A percentile compares a stretch with the other conserved stretches of the same genome.
Conservation (phyloP, 2,113 vertebrate genomes). For the Nerophis lumbriciformis region DNA sequence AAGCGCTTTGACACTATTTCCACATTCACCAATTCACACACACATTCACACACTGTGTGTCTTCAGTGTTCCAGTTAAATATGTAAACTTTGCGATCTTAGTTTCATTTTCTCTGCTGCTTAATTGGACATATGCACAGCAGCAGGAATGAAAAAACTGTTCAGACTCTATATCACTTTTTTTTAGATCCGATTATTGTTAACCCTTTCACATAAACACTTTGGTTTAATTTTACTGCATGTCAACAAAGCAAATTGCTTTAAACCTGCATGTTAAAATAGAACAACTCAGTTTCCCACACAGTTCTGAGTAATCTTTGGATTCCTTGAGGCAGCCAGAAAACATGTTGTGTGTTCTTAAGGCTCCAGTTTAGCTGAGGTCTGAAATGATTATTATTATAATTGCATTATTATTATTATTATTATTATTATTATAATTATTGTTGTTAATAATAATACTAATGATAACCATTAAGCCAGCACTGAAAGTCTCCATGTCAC, state of each 20-base stretch:
- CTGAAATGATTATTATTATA: slow-evolving; percentile 45
- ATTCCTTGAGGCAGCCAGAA: slow-evolving; percentile 45
- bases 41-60: no score
- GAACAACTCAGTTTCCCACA: slow-evolving; percentile 48
- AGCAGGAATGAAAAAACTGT: slow-evolving; percentile 49
- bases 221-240: not conserved
- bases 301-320: slow-evolving; percentile 39
- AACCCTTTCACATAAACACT: slow-evolving; percentile 3
- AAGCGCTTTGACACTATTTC: no score
- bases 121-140: slow-evolving; percentile 5
- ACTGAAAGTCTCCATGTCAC: no score
- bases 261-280: slow-evolving; percentile 19
- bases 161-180: slow-evolving; percentile 2
- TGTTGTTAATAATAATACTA: no score
- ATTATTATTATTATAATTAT: no score
- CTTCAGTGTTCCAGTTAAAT: slow-evolving; percentile 4
- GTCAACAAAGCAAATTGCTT: not conserved
- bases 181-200: slow-evolving; percentile 25
- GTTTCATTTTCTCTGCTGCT: slow-evolving; percentile 53
- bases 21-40: no score
- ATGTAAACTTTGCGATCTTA: not conserved
- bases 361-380: slow-evolving; percentile 60
- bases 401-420: no score
- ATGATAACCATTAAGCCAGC: no score
- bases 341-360: slow-evolving; percentile 67